Percentiles rank a stretch among this genome's conserved stretches.
These are phyloP conservation scores for Enteromius radiatus DNA, from an alignment of 2,797 vertebrate species.

Conservation along the genomic window DNA sequence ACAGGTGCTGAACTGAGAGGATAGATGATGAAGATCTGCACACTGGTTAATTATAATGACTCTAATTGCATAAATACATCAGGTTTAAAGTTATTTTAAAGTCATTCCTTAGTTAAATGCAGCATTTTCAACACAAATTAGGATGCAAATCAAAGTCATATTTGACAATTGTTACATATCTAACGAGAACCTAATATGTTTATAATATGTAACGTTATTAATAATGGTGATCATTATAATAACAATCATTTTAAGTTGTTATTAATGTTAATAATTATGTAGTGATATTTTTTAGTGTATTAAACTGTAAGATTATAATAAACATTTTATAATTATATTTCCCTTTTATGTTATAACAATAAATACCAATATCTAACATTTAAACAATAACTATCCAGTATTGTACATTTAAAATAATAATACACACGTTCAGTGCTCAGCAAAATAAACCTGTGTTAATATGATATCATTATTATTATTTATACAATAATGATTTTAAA, in stretches of 20 bases:
- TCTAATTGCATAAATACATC: neutral
- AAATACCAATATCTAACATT: neutral
- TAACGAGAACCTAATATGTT: neutral
- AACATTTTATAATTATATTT: neutral
- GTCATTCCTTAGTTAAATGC: neutral
- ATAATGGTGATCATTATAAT: neutral
- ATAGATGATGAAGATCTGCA: neutral
- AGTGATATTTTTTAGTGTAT: neutral
- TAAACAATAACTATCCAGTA: neutral
- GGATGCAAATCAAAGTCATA: neutral
- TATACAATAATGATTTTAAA: no score
- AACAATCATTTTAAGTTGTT: neutral
- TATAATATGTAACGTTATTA: neutral
- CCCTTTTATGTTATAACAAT: neutral
- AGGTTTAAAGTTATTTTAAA: neutral
- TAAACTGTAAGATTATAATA: neutral
- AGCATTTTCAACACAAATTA: neutral
- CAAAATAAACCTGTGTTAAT: no score
- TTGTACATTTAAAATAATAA: neutral
- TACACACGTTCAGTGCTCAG: neutral
- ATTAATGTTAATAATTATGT: neutral
- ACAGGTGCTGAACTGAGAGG: conserved; percentile 75
- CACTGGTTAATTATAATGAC: no score
- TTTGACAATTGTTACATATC: neutral
- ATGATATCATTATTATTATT: no score